Base-by-base conservation (phyloP, 1,140 invertebrate species). In the Calephelis nemesis region DNA sequence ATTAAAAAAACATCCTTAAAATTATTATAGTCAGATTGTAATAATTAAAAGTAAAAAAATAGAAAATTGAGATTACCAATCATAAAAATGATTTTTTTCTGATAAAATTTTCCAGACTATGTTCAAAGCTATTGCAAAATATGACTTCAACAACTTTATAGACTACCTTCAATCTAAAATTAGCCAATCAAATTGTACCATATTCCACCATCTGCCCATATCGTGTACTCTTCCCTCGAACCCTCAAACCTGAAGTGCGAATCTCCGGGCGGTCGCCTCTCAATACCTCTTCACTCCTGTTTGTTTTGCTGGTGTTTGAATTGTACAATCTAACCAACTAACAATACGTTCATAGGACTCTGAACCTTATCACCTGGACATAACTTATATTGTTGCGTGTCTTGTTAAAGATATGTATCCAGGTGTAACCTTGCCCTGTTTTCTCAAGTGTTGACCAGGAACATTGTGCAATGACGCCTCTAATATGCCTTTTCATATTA, bases 301-400 rank as follows among this genome's bases (percentile, higher is more conserved):
- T 90, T 88, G 81, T 82, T 85, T 88, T 86, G 80, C 78, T 81
- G 77, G 82, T 84, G 78, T 87, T 84, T 83, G 76, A 79, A 84
- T 78, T 83, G 77, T 72, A 78, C 72, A 69, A 68, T 62, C 58
- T 42, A 67, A 54, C 49, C 63, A 15, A 65, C 62, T 19, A 60
- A 49, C 54, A 19, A 65, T 45, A 45, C 47, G 11, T 63, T 62
- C 64, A 68, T 13, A 49, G 48, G 39, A 71, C 68, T 68, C 49
- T 71, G 47, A 40, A 5, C 47, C 60, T 63, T 75, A 66, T 19
- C 1, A 9, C 12, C 5, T 6, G 13, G 12, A 1, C 12, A 47
- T 69, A 65, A 45, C 40, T 52, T 13, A 13, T 48, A 58, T 52
- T 50, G 49, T 74, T 19, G 47, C 5, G 3, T 70, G 54, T 30